Conservation (phyloP, 2,888 invertebrate species). For the Cataglyphis livida region DNA sequence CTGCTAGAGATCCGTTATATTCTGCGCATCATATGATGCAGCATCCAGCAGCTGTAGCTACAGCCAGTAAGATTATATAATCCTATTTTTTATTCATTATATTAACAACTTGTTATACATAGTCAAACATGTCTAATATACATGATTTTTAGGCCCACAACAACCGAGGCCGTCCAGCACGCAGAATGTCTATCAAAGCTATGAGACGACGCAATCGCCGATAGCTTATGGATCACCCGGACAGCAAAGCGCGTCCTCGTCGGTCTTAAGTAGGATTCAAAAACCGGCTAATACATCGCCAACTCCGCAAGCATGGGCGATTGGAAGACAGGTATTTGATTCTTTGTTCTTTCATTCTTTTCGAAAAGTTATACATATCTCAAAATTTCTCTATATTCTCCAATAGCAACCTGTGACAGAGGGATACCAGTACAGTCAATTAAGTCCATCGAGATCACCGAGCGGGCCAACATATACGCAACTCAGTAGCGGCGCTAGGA, state of each 20-base stretch:
- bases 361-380: background rate
- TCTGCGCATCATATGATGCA: conserved; percentile 87
- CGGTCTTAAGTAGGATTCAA: conserved; percentile 89
- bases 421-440: conserved; percentile 90
- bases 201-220: conserved; percentile 92
- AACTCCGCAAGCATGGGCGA: conserved; percentile 89
- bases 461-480: conserved; percentile 94
- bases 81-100: background rate
- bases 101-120: background rate
- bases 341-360: background rate
- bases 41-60: conserved; percentile 82
- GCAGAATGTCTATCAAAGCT: conserved; percentile 90
- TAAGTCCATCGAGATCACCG: conserved; percentile 94
- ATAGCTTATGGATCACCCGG: conserved; percentile 89
- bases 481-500: conserved; percentile 89
- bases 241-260: conserved; percentile 88
- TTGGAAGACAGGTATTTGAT: conserved; percentile 87
- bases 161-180: conserved; percentile 90
- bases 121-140: background rate
- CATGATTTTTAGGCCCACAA: conserved; percentile 84
- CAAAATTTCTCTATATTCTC: conserved; percentile 18
- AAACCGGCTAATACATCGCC: conserved; percentile 91
- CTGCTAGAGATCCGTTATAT: conserved; percentile 87
- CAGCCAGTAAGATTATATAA: conserved; percentile 76
- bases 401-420: conserved; percentile 89